Percentiles rank a stretch among this genome's conserved stretches.
These are phyloP conservation scores for Drosophila phalerata DNA, from an alignment of 2,888 invertebrate species.

Conservation along the genomic window DNA sequence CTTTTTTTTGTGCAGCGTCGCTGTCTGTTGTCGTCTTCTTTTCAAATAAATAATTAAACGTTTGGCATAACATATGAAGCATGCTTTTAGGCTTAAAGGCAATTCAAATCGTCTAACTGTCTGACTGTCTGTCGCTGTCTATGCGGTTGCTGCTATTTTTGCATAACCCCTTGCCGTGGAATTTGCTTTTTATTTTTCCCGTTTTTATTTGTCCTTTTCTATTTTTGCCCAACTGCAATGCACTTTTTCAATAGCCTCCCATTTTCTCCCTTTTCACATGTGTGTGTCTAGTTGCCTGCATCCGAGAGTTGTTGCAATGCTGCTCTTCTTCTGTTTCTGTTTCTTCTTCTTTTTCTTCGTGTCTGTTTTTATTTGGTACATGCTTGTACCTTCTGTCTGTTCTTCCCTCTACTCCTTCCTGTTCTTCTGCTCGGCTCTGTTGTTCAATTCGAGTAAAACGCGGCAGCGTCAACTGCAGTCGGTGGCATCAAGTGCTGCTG, in stretches of 20 bases:
- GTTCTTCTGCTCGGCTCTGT: constrained; percentile 38
- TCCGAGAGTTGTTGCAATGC: constrained; percentile 63
- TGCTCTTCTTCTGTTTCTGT: constrained; percentile 6
- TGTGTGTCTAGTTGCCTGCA: constrained; percentile 59
- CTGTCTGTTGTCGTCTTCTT: constrained; percentile 57
- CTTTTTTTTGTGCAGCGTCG: constrained; percentile 13
- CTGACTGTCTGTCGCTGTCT: constrained; percentile 47
- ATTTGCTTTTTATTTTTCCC: constrained; percentile 4
- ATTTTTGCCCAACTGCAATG: constrained; percentile 64
- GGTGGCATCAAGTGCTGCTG: constrained; percentile 67
- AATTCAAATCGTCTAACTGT: constrained; percentile 51
- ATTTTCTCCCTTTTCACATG: constrained; percentile 1
- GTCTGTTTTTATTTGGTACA: constrained; percentile 54
- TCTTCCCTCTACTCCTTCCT: constrained; percentile 4
- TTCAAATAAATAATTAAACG: constrained; percentile 84
- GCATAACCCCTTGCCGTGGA: not conserved
- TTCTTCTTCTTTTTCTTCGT: constrained; percentile 8
- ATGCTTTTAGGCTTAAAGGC: constrained; percentile 78
- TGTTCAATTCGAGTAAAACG: constrained; percentile 80
- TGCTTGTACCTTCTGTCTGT: constrained; percentile 32
- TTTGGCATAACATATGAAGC: constrained; percentile 82
- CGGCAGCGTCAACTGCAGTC: constrained; percentile 78
- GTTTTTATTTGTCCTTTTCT: constrained; percentile 19
- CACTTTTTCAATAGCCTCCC: constrained; percentile 69
- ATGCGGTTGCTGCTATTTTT: constrained; percentile 48